Conservation (phyloP, 2,888 invertebrate genomes). For the Scrobipalpa costella region DNA sequence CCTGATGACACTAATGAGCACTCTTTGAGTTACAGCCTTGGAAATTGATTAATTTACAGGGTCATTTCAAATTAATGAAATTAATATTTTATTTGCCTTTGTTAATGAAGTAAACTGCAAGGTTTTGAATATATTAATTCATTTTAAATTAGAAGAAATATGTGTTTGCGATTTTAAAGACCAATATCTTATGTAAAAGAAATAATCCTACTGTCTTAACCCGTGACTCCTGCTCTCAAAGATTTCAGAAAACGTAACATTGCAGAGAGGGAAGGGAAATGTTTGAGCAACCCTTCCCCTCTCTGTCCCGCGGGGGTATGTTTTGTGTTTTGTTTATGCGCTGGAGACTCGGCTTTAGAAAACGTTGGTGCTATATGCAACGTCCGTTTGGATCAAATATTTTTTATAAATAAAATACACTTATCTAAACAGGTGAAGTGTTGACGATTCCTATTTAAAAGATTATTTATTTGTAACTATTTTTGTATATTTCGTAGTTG, state of each 20-base stretch:
- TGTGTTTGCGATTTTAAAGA: neutral
- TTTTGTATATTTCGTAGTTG: slow-evolving; percentile 69
- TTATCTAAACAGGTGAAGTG: slow-evolving; percentile 42
- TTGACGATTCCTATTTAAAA: slow-evolving; percentile 67
- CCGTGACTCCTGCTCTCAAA: no score
- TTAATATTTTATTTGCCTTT: neutral
- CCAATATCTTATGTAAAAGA: neutral
- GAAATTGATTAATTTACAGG: no score
- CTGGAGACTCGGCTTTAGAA: no score
- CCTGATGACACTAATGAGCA: no score
- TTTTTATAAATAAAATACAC: slow-evolving; percentile 44
- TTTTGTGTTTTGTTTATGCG: no score
- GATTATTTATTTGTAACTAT: slow-evolving; percentile 78
- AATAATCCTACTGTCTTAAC: neutral
- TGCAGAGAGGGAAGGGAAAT: no score
- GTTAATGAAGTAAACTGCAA: neutral
- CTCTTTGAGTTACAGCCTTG: no score
- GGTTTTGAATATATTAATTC: neutral
- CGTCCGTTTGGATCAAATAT: slow-evolving; percentile 42
- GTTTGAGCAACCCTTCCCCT: no score
- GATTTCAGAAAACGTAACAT: no score
- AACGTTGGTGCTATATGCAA: slow-evolving; percentile 58
- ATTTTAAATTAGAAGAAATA: no score
- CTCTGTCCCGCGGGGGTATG: no score
- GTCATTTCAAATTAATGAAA: no score